Percentiles rank a stretch among this genome's conserved stretches.
Evolutionary conservation across 2,113 vertebrate species (phyloP).

Genomic region (Fulica atra): DNA sequence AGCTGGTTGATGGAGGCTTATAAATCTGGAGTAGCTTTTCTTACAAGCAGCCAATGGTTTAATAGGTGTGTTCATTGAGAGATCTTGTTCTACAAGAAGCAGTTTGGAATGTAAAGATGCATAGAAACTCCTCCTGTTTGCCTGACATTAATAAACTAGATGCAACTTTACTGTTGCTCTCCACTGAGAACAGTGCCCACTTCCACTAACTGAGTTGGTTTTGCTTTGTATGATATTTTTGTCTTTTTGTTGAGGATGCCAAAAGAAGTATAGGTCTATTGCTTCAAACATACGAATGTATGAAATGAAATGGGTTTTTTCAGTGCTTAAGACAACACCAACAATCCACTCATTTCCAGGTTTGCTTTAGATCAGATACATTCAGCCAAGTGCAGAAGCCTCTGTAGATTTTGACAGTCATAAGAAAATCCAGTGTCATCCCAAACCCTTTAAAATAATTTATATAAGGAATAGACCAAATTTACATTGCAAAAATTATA

Average conservation of each 20-base stretch:
- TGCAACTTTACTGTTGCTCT: neutral
- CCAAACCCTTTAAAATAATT: neutral
- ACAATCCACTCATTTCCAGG: neutral
- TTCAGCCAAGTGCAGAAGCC: neutral
- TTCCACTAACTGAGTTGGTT: neutral
- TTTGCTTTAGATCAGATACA: neutral
- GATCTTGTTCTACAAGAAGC: neutral
- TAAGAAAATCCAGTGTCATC: neutral
- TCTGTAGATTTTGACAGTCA: neutral
- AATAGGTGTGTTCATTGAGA: neutral
- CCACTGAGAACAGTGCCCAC: accelerated
- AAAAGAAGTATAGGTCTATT: neutral
- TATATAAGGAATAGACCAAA: neutral
- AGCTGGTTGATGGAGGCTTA: accelerated
- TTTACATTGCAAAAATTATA: neutral
- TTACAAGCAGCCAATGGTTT: neutral
- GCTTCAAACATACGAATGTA: neutral
- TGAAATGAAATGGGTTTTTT: neutral
- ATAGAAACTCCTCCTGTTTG: neutral
- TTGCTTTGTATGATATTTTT: neutral
- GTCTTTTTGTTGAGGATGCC: neutral
- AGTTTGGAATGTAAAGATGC: neutral
- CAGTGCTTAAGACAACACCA: neutral
- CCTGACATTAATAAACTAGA: neutral
- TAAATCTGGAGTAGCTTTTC: neutral